Conservation (phyloP, 1,140 invertebrate genomes). For the Camponotus floridanus region DNA sequence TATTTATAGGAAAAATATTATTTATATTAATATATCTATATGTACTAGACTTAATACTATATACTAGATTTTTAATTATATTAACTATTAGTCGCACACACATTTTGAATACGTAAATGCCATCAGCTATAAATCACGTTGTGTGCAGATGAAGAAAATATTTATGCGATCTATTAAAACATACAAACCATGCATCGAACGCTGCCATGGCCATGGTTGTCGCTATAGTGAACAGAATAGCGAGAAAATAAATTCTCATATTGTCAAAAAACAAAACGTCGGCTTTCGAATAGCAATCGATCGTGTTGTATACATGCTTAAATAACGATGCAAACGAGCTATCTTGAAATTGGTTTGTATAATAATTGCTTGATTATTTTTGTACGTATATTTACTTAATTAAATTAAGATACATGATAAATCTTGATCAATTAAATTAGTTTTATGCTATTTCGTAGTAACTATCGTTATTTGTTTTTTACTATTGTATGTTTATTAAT, state of each 20-base stretch:
- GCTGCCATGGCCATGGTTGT: neutral
- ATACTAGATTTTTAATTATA: neutral
- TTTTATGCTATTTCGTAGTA: neutral
- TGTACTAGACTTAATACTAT: neutral
- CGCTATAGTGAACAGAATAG: constrained; percentile 1
- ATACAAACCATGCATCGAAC: constrained; percentile 25
- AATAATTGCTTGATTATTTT: constrained; percentile 7
- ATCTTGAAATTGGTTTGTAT: constrained; percentile 12
- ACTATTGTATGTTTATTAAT: neutral
- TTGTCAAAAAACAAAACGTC: constrained; percentile 40
- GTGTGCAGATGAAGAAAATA: constrained; percentile 48
- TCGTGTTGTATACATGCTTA: neutral
- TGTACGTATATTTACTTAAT: constrained; percentile 12
- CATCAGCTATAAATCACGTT: constrained; percentile 43
- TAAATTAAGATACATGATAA: neutral
- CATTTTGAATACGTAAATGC: constrained; percentile 54
- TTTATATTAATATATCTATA: neutral
- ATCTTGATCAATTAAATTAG: constrained; percentile 18
- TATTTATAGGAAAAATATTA: neutral
- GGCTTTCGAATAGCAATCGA: constrained; percentile 14
- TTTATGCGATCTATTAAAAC: constrained; percentile 58
- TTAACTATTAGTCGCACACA: constrained; percentile 16
- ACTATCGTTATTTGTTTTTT: no score
- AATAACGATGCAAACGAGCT: neutral
- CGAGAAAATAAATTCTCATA: constrained; percentile 47